phyloP scores from a whole-genome alignment of 2,797 vertebrate species.

The Meriones psammophilus region DNA sequence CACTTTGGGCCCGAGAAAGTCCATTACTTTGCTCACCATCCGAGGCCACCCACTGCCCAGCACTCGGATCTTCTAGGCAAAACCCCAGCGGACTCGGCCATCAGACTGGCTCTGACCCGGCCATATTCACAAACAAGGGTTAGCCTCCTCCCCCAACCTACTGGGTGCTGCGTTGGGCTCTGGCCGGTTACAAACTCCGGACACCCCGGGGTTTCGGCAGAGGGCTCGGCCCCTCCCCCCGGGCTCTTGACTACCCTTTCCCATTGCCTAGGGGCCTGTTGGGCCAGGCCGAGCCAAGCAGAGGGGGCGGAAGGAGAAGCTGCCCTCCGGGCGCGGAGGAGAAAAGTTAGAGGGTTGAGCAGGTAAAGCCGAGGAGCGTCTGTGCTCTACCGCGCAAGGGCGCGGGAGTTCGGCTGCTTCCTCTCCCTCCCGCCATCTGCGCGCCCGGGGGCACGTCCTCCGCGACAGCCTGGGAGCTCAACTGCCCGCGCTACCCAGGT shows the following conservation, averaged over 20 bases:
- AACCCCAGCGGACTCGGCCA: conserved; percentile 20
- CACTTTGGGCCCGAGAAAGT: conserved; percentile 59
- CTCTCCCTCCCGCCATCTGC: conserved; percentile 72
- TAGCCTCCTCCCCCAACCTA: neutral
- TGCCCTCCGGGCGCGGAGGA: conserved; percentile 63
- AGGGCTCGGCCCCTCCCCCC: neutral
- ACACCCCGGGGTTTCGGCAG: neutral
- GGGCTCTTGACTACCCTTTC: conserved; percentile 37
- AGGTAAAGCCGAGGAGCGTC: conserved; percentile 63
- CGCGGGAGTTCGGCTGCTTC: conserved; percentile 72
- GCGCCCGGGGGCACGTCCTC: conserved; percentile 64
- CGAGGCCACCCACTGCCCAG: neutral
- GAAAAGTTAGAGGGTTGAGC: conserved; percentile 82
- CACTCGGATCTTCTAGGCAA: neutral
- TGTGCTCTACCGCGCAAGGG: conserved; percentile 71
- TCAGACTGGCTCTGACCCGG: neutral
- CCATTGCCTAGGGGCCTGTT: neutral
- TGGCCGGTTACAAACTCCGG: neutral
- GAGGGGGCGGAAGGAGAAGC: neutral
- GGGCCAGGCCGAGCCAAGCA: neutral
- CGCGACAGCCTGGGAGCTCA: neutral
- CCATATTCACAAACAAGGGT: conserved; percentile 15
- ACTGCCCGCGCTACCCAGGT: neutral
- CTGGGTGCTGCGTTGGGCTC: neutral
- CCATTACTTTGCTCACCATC: conserved; percentile 58